Percentiles rank a stretch among this genome's conserved stretches.
These are phyloP conservation scores for Raja brachyura DNA, from an alignment of 2,113 vertebrate genomes.

Conservation along the genomic window DNA sequence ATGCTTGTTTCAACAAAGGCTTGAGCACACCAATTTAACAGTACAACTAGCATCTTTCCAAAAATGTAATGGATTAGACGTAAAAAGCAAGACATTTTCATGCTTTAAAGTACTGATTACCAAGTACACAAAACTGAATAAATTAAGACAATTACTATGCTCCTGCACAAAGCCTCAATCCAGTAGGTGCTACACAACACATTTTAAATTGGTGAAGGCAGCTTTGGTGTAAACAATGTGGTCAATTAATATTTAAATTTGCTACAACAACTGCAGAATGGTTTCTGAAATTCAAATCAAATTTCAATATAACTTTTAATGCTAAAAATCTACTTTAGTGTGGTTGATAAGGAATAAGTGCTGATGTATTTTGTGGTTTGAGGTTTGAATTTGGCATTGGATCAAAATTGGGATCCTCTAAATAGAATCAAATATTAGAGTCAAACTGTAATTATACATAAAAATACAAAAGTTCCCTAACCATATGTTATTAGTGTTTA, in stretches of 20 bases:
- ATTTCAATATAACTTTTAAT: background rate
- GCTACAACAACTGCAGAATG: background rate
- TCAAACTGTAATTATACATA: background rate
- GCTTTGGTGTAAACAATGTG: background rate
- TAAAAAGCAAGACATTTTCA: background rate
- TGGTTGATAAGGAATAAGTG: background rate
- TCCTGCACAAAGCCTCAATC: background rate
- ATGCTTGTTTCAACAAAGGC: background rate
- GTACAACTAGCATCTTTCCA: background rate
- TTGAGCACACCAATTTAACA: background rate
- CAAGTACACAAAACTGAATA: background rate
- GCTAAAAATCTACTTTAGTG: slow-evolving; percentile 11
- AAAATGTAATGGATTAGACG: background rate
- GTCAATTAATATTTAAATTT: background rate
- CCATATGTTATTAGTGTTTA: background rate
- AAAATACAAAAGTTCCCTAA: background rate
- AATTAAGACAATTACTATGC: background rate
- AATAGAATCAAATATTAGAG: background rate
- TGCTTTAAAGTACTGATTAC: slow-evolving; percentile 1
- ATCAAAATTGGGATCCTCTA: background rate
- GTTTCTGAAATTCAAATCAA: background rate
- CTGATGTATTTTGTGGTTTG: background rate
- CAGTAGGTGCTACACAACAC: background rate
- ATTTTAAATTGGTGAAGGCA: slow-evolving; percentile 12
- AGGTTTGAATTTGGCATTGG: background rate